A percentile compares a stretch with the other conserved stretches of the same genome.
Evolutionary conservation across 35 echinoderm and acorn worm species (phyloP).

Genomic region (Apostichopus parvimensis): DNA sequence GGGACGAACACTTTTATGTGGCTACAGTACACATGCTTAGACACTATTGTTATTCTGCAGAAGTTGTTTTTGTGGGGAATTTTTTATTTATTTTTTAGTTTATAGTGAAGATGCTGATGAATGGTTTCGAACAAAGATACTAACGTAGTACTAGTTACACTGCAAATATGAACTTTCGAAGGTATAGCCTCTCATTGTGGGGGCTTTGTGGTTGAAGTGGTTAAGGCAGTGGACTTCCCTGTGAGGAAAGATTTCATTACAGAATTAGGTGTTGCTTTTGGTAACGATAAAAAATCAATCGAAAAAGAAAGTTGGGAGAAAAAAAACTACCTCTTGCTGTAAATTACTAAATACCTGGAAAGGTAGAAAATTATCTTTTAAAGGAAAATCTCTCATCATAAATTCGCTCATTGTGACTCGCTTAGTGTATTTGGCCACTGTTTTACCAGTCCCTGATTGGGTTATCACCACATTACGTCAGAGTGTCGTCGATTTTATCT

Average conservation of each 20-base stretch:
- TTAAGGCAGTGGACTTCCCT: not conserved
- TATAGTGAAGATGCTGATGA: no score
- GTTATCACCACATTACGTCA: not conserved
- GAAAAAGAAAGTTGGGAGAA: not conserved
- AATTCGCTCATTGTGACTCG: not conserved
- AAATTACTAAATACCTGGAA: conserved; percentile 17
- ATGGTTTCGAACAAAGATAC: no score
- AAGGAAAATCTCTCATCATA: conserved; percentile 19
- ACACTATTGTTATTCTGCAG: no score
- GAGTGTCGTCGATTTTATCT: conserved; percentile 10
- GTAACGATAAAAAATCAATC: not conserved
- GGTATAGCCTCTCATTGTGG: no score
- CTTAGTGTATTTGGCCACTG: not conserved
- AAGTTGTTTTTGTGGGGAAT: no score
- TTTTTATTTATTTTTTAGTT: no score
- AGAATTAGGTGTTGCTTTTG: not conserved
- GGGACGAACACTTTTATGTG: no score
- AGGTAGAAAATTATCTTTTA: conserved; percentile 12
- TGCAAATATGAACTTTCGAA: no score
- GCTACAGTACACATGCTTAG: no score
- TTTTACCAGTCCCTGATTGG: conserved; percentile 11
- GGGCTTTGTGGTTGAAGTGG: not conserved
- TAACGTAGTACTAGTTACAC: no score
- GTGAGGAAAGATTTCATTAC: conserved; percentile 16
- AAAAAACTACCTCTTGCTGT: not conserved